Evolutionary conservation across 2,888 invertebrate species (phyloP), one percentile per base, ranked within the genome.

Genomic region (Caenorhabditis angaria): DNA sequence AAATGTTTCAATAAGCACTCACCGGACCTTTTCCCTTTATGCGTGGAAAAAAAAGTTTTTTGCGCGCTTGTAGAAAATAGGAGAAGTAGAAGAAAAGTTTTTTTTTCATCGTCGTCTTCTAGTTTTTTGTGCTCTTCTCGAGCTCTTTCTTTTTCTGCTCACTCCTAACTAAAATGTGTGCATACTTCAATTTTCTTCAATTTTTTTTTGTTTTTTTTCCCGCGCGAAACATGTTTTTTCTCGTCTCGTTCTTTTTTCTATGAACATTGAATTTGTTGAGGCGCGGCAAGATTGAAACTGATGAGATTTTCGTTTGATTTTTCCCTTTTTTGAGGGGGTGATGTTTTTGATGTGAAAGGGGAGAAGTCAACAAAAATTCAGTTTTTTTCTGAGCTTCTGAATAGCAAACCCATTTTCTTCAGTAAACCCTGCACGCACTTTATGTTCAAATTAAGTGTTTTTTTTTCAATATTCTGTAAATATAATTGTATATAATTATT

Each of bases 81-180:
- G n/a, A n/a, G n/a, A n/a, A n/a, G n/a, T 10, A 14, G 18, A 41
- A 41, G 18, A 41, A 41, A 41, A 41, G 41, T 41, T 41, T 41
- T 41, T n/a, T n/a, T n/a, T n/a, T n/a, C n/a, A n/a, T n/a, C n/a
- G n/a, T n/a, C 41, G 10, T 41, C 41, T 41, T 12, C 41, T 41
- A n/a, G n/a, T 41, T 41, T 41, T 41, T 41, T 41, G 41, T 41
- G 41, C 41, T 41, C 41, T 41, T 41, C 41, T 41, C 41, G 18
- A 41, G 41, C 41, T 41, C 41, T 41, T 18, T 41, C 18, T 18
- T 14, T 14, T 41, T 18, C n/a, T n/a, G n/a, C n/a, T n/a, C n/a
- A n/a, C n/a, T n/a, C 41, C 41, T 41, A 41, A 41, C 41, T 41
- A 41, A 41, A 41, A 41, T 41, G 41, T n/a, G n/a, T 41, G 41